phyloP scores from a whole-genome alignment of 2,888 invertebrate species.

The Hirtodrosophila alboralis region DNA sequence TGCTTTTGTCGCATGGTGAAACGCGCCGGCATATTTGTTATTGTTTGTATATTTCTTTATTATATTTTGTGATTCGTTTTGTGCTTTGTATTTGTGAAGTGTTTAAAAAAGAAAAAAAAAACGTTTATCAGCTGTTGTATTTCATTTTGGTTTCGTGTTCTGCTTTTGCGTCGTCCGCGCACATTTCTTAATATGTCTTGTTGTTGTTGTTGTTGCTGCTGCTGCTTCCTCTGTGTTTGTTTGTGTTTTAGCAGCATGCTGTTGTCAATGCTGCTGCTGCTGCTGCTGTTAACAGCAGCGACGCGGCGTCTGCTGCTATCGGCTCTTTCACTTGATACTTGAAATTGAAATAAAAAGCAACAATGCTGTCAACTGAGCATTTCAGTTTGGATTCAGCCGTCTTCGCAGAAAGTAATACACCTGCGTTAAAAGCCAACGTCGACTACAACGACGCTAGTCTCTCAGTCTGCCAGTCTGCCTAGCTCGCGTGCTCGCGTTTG shows the following conservation, averaged over 20 bases:
- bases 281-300: constrained; percentile 39
- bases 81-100: constrained; percentile 30
- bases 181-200: constrained; percentile 29
- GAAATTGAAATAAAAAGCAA: constrained; percentile 75
- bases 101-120: constrained; percentile 21
- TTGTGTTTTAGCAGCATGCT: constrained; percentile 58
- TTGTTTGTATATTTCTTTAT: constrained; percentile 32
- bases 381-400: constrained; percentile 80
- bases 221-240: constrained; percentile 26
- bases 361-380: constrained; percentile 72
- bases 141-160: constrained; percentile 48
- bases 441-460: constrained; percentile 6
- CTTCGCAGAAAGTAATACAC: constrained; percentile 71
- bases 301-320: constrained; percentile 66
- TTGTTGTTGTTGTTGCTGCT: constrained; percentile 29
- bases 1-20: constrained; percentile 34
- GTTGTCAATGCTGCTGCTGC: constrained; percentile 39
- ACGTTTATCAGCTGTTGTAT: constrained; percentile 72
- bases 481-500: constrained; percentile 17
- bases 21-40: constrained; percentile 39
- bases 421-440: constrained; percentile 28
- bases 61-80: not conserved
- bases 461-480: constrained; percentile 1
- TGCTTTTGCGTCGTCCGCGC: constrained; percentile 31
- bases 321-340: constrained; percentile 64